A percentile compares a stretch with the other conserved stretches of the same genome.
Conservation (phyloP, 37 sponge, comb jelly and placozoan genomes). For the Theonella swinhoei region DNA sequence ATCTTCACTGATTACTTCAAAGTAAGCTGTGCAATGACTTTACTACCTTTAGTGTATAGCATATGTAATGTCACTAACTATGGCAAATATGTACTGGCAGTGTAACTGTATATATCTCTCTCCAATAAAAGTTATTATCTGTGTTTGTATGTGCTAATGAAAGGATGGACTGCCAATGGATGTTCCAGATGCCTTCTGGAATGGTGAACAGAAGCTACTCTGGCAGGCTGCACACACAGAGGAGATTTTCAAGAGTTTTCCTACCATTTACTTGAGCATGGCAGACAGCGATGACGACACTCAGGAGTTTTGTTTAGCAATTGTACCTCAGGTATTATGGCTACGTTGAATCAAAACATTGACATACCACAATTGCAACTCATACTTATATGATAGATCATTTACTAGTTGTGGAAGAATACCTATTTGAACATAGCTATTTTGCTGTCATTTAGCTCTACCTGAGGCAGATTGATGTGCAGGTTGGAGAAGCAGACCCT, state of each 20-base stretch:
- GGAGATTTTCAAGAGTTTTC: constrained; percentile 23
- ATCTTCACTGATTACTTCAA: constrained; percentile 5
- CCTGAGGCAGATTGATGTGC: constrained; percentile 16
- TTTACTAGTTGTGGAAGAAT: too few species aligned
- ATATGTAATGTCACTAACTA: background rate
- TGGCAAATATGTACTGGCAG: too few species aligned
- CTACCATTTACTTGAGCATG: constrained; percentile 17
- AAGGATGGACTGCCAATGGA: constrained; percentile 1
- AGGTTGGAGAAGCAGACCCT: background rate
- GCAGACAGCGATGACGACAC: constrained; percentile 7
- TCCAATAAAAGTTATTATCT: too few species aligned
- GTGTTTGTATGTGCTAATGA: constrained; percentile 23
- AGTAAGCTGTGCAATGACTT: background rate
- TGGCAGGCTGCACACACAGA: constrained; percentile 18
- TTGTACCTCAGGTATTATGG: constrained; percentile 55
- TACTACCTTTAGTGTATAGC: background rate
- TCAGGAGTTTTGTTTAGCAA: constrained; percentile 29
- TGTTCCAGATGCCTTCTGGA: constrained; percentile 37
- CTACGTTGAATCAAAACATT: too few species aligned
- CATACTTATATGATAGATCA: too few species aligned
- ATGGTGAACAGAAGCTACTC: constrained; percentile 7
- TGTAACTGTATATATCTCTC: too few species aligned
- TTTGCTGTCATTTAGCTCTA: constrained; percentile 23
- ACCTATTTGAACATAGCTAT: background rate
- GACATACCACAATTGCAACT: background rate